phyloP scores from a whole-genome alignment of 2,888 invertebrate species.

The Leucoma salicis region DNA sequence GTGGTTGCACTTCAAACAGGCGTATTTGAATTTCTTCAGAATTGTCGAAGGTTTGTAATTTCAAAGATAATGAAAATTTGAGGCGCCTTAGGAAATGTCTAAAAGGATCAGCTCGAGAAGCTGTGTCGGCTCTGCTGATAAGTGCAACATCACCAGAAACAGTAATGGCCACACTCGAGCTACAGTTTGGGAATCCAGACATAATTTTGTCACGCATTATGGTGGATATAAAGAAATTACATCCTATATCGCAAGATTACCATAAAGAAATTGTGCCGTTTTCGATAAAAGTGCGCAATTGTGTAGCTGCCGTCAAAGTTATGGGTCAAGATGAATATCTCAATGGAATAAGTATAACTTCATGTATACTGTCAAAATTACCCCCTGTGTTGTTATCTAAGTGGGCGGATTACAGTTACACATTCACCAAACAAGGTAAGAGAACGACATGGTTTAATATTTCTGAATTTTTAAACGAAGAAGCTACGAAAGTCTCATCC shows the following conservation, averaged over 20 bases:
- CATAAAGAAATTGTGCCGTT: constrained; percentile 24
- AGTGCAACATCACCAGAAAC: background rate
- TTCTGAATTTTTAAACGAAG: background rate
- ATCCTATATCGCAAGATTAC: constrained; percentile 13
- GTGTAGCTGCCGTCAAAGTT: constrained; percentile 16
- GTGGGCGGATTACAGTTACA: constrained; percentile 33
- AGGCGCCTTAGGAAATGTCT: background rate
- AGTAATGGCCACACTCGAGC: constrained; percentile 1
- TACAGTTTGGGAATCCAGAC: constrained; percentile 1
- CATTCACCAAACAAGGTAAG: constrained; percentile 5
- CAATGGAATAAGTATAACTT: constrained; percentile 8
- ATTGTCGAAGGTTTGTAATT: constrained; percentile 4
- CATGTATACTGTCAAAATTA: constrained; percentile 20
- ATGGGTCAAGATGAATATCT: constrained; percentile 19
- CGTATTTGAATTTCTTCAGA: constrained; percentile 4
- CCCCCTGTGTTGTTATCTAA: constrained; percentile 22
- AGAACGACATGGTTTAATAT: background rate
- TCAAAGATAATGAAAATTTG: constrained; percentile 3
- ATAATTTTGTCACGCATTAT: constrained; percentile 8
- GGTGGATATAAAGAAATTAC: constrained; percentile 4
- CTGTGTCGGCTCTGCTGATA: constrained; percentile 3
- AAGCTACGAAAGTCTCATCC: background rate
- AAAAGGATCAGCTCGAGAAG: background rate
- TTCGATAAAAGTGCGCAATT: constrained; percentile 24
- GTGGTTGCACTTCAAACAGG: constrained; percentile 4